phyloP scores from a whole-genome alignment of 1,140 invertebrate genomes.

The Batillaria attramentaria region DNA sequence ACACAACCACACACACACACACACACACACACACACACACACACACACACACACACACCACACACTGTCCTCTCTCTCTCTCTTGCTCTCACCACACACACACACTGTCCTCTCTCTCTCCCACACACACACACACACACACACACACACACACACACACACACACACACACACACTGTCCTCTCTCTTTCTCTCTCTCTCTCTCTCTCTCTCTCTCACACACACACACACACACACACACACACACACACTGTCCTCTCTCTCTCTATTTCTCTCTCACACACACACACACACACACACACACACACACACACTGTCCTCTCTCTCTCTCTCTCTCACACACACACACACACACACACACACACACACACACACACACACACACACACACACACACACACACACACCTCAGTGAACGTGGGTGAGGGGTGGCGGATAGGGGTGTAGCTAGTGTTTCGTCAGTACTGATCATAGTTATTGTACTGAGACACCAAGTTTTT shows the following conservation, averaged over 20 bases:
- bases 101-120: neutral
- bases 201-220: neutral
- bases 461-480: too few species aligned
- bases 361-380: neutral
- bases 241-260: neutral
- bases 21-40: conserved; percentile 16
- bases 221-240: neutral
- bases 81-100: too few species aligned
- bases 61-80: too few species aligned
- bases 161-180: neutral
- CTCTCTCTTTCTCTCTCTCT: too few species aligned
- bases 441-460: too few species aligned
- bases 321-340: too few species aligned
- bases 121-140: neutral
- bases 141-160: neutral
- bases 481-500: too few species aligned
- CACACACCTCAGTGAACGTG: too few species aligned
- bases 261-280: neutral
- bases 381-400: conserved; percentile 1
- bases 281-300: neutral
- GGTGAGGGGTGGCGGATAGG: too few species aligned
- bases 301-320: conserved; percentile 14
- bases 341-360: neutral
- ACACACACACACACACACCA: neutral
- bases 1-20: conserved; percentile 12